A percentile compares a stretch with the other conserved stretches of the same genome.
Evolutionary conservation across 2,888 invertebrate species (phyloP).

Genomic region (Physocephala rufipes): DNA sequence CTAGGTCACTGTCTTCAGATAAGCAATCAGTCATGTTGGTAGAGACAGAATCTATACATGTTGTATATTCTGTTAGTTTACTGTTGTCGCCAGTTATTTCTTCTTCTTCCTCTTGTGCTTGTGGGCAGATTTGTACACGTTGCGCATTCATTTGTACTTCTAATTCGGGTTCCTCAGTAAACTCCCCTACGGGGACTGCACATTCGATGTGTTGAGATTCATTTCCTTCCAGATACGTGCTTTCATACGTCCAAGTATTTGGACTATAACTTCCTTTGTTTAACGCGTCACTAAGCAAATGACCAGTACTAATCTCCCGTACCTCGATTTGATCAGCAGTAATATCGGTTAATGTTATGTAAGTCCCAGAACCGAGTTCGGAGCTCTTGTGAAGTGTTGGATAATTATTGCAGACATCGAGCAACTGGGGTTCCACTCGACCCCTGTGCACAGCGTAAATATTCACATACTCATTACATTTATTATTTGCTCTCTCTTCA

Average conservation of each 20-base stretch:
- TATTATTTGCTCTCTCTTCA: background rate
- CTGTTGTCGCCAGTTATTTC: background rate
- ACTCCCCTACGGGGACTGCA: too few relatives aligned
- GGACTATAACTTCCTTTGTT: background rate
- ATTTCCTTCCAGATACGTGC: too few relatives aligned
- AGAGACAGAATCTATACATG: background rate
- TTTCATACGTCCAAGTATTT: background rate
- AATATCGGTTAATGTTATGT: constrained; percentile 24
- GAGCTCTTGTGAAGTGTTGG: too few relatives aligned
- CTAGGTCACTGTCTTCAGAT: background rate
- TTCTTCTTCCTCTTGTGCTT: background rate
- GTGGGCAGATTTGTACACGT: background rate
- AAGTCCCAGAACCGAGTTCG: background rate
- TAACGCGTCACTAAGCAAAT: background rate
- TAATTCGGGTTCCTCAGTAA: background rate
- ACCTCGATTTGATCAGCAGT: constrained; percentile 12
- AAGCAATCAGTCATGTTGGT: background rate
- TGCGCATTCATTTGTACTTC: background rate
- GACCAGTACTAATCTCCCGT: constrained; percentile 9
- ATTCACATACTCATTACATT: background rate
- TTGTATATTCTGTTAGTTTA: too few relatives aligned
- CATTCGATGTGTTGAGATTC: background rate
- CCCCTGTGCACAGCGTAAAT: too few relatives aligned
- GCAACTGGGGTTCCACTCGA: background rate
- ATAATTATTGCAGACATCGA: background rate